phyloP scores from a whole-genome alignment of 1,140 invertebrate genomes.

The Caenorhabditis inopinata region DNA sequence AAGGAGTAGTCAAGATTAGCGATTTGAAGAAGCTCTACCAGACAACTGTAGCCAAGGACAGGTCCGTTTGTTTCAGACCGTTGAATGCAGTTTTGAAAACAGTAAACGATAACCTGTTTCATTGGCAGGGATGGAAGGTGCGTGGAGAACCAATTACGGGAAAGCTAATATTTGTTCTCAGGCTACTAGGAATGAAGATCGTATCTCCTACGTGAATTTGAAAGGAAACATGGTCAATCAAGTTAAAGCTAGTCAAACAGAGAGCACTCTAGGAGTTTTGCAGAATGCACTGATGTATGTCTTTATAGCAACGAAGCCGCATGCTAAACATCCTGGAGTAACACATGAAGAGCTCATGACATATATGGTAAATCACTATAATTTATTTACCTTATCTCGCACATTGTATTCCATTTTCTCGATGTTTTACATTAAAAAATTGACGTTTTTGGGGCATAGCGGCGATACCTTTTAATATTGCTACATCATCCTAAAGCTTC shows the following conservation, averaged over 20 bases:
- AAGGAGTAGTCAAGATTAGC: slow-evolving; percentile 13
- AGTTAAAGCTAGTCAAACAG: background rate
- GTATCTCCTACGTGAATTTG: background rate
- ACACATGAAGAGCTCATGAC: background rate
- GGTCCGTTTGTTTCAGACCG: background rate
- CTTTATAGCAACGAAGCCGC: background rate
- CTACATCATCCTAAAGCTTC: no score
- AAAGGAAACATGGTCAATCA: background rate
- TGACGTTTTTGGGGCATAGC: no score
- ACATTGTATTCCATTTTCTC: no score
- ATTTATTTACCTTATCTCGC: no score
- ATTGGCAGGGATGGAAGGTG: slow-evolving; percentile 8
- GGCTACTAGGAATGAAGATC: background rate
- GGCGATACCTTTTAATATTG: no score
- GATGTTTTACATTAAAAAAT: no score
- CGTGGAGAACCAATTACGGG: background rate
- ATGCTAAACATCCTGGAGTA: background rate
- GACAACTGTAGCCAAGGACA: background rate
- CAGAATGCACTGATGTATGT: background rate
- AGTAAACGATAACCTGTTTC: background rate
- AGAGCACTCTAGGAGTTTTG: background rate
- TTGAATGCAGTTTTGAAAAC: background rate
- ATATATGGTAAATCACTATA: background rate
- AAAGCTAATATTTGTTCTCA: background rate
- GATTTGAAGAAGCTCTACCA: background rate